These are phyloP conservation scores for Globodera rostochiensis DNA, from an alignment of 1,140 invertebrate species.

Conservation along the genomic window DNA sequence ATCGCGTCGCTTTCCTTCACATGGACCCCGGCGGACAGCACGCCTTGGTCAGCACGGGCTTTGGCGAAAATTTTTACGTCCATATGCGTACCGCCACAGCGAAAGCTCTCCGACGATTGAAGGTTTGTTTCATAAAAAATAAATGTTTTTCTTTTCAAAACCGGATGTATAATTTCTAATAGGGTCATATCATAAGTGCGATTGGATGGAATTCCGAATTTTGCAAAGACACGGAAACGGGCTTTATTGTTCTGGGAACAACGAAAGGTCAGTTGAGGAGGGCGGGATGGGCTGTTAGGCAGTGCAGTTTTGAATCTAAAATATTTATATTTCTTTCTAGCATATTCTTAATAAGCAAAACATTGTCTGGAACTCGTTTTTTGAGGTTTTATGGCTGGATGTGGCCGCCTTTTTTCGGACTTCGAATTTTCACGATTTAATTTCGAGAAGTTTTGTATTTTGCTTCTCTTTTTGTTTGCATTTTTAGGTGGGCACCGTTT, in stretches of 20 bases:
- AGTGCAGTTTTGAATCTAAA: too few relatives aligned
- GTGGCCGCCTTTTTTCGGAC: too few relatives aligned
- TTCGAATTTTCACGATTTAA: too few relatives aligned
- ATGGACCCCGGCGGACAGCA: constrained; percentile 39
- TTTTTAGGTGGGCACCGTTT: too few relatives aligned
- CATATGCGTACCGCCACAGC: constrained; percentile 32
- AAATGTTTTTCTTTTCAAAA: background rate
- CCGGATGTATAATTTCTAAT: constrained; percentile 2
- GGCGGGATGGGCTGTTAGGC: background rate
- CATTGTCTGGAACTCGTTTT: too few relatives aligned
- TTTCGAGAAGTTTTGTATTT: too few relatives aligned
- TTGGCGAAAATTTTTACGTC: constrained; percentile 46
- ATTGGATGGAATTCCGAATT: constrained; percentile 44
- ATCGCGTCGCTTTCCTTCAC: constrained; percentile 40
- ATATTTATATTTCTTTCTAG: background rate
- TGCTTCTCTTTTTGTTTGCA: too few relatives aligned
- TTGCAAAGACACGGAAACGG: constrained; percentile 31
- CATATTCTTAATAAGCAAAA: background rate
- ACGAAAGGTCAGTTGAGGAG: constrained; percentile 30
- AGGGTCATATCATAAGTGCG: constrained; percentile 41
- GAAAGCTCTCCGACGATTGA: constrained; percentile 37
- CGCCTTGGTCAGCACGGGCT: constrained; percentile 43
- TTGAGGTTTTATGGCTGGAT: too few relatives aligned
- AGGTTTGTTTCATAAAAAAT: constrained; percentile 28
- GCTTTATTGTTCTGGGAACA: constrained; percentile 49